phyloP scores from a whole-genome alignment of 2,797 vertebrate genomes.

The Mustela erminea region DNA sequence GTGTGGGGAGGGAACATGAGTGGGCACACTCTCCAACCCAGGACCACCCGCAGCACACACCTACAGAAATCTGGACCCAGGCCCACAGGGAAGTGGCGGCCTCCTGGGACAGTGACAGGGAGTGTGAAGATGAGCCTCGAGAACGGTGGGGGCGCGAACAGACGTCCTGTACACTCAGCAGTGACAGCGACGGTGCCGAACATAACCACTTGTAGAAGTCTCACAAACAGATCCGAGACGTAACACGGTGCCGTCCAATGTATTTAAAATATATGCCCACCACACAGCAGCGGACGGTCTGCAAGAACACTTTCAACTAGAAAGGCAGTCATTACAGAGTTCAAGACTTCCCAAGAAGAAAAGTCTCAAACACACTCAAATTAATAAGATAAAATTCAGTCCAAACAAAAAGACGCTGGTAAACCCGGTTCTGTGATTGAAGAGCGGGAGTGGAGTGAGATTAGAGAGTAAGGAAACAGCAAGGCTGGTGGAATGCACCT shows the following conservation, averaged over 20 bases:
- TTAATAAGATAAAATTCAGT: not conserved
- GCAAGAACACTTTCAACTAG: not conserved
- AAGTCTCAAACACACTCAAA: not conserved
- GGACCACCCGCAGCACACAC: not conserved
- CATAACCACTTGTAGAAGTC: not conserved
- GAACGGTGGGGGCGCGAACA: rapidly evolving
- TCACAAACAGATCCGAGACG: too few species aligned
- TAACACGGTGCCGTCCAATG: too few species aligned
- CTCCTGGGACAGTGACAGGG: not conserved
- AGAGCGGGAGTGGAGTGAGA: rapidly evolving
- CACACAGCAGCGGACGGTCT: not conserved
- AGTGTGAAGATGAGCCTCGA: rapidly evolving
- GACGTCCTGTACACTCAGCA: too few species aligned
- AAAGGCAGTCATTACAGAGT: not conserved
- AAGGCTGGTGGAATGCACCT: not conserved
- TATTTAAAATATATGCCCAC: not conserved
- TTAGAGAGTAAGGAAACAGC: not conserved
- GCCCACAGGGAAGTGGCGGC: not conserved
- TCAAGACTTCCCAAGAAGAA: not conserved
- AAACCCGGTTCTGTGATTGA: not conserved
- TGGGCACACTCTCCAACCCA: too few species aligned
- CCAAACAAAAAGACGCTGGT: not conserved
- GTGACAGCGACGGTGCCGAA: not conserved
- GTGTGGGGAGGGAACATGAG: too few species aligned
- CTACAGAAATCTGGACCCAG: rapidly evolving